Evolutionary conservation across 2,113 vertebrate species (phyloP).

Genomic region (Poeciliopsis occidentalis): DNA sequence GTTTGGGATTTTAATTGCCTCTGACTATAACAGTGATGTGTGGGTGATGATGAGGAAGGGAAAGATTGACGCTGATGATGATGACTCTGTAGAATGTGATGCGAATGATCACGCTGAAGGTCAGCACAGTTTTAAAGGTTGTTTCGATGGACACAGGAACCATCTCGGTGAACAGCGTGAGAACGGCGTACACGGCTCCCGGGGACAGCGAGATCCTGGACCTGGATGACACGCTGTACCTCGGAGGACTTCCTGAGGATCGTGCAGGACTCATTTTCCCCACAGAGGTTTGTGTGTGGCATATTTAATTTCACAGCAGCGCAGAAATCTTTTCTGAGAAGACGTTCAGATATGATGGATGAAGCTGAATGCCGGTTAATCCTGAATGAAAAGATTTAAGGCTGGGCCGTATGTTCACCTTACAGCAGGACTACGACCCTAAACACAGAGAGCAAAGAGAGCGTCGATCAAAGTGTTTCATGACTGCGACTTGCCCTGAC

Average conservation of each 20-base stretch:
- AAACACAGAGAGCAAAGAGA: background rate
- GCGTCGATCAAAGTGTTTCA: background rate
- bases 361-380: background rate
- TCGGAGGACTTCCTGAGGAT: conserved; percentile 96
- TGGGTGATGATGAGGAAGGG: conserved; percentile 28
- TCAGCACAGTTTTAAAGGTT: conserved; percentile 37
- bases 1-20: conserved; percentile 26
- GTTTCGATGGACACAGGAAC: conserved; percentile 82
- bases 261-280: conserved; percentile 95
- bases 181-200: conserved; percentile 95
- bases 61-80: conserved; percentile 15
- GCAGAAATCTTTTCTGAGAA: background rate
- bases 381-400: no score
- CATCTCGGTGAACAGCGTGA: conserved; percentile 95
- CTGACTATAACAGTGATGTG: conserved; percentile 40
- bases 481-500: background rate
- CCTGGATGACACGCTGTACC: conserved; percentile 94
- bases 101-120: conserved; percentile 40
- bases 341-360: background rate
- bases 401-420: no score
- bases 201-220: conserved; percentile 98
- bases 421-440: background rate
- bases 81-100: conserved; percentile 38
- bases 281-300: conserved; percentile 82
- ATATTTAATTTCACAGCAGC: background rate